These are phyloP conservation scores for Rattus norvegicus DNA, from an alignment of 2,113 vertebrate genomes.

Conservation along the genomic window GRCr8 NC_086035.1:74475001-74475500, in stretches of 20 bases:
- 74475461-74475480: not conserved
- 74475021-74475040: not conserved
- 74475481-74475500: not conserved
- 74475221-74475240: not conserved
- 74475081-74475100: not conserved
- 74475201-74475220: not conserved
- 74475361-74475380: not conserved
- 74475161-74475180: not conserved
- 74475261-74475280: not conserved
- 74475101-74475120: not conserved
- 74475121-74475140: not conserved
- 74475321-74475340: not conserved
- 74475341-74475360: not conserved
- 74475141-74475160: not conserved
- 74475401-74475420: not conserved
- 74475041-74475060: not conserved
- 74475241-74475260: not conserved
- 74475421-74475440: not conserved
- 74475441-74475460: not conserved
- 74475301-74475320: not conserved
- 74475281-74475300: not conserved
- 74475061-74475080: not conserved
- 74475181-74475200: not conserved
- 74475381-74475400: not conserved
- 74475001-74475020: not conserved